Base-by-base conservation (phyloP, 1,140 invertebrate species). In the Phymastichus coffea region DNA sequence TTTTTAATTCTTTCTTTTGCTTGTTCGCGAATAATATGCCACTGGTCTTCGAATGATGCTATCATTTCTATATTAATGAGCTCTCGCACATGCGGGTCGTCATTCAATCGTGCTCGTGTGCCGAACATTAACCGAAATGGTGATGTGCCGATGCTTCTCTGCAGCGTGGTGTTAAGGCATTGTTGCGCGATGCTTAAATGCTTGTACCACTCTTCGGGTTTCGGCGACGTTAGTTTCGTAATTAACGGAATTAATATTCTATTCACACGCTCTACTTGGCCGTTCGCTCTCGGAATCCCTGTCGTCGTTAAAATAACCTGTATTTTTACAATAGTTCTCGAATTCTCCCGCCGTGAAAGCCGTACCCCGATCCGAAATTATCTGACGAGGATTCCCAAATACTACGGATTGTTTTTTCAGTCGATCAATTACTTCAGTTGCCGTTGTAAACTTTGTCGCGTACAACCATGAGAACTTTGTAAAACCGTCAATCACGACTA, bases 401-500 rank as follows among this genome's bases (percentile, higher is more conserved):
- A 23, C n/a, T 23, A 26, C 47, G 7, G 43, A 26, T 28, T 58
- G 53, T 17, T 35, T 10, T 8, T 35, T 35, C 20, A 60, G 19
- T 20, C 47, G 57, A 10, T 19, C 19, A n/a, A 55, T 12, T 22
- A 54, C 37, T 30, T 64, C 48, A 3, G 9, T 41, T 25, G 55
- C 20, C 1, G 37, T 30, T 4, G 49, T 58, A 8, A 56, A 55
- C 33, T 54, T 44, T 14, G 55, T 62, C 1, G 58, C 30, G 17
- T 48, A 63, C 0, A 63, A 9, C 56, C 55, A 63, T 54, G 63
- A 61, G 65, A 75, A 80, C 48, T 80, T 79, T 3, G 72, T 69
- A 65, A 79, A 80, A 3, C 52, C 70, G 58, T 79, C 76, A 1
- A 76, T 62, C 0, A 81, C 59, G 0, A 65, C 70, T 0, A 80